Base-by-base conservation (phyloP, 2,113 vertebrate species). In the Protomyctophum bolini region DNA sequence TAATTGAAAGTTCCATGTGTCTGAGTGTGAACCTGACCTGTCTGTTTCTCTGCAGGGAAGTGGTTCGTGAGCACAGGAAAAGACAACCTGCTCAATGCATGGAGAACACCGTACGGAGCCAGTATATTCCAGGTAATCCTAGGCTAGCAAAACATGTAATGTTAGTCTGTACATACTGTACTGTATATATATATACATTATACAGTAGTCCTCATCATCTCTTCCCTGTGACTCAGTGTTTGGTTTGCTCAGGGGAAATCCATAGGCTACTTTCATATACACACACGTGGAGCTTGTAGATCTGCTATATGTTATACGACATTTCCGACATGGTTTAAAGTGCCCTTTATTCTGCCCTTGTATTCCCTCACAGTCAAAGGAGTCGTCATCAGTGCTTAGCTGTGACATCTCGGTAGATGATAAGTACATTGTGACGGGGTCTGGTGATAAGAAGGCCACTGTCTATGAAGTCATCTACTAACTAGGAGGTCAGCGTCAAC, bases 51-150 rank as follows among this genome's bases (percentile, higher is more conserved):
- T 86, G 57, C 81, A 99, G 97, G 97, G 48, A 99, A 99, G 88
- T 98, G 97, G 97, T 99, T 99, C 58, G 97, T 99, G 87, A 99
- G 97, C 87, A 99, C 97, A 1, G 97, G 97, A 51, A 99, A 99
- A 75, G 97, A 99, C 88, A 99, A 98, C 93, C 94, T 99, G 62
- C 95, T 99, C 77, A 99, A 99, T 0, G 96, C 97, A 67, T 98
- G 97, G 97, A 92, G 97, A 91, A 96, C 97, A 0, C 97, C 97
- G 0, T 99, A 99, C 0, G 97, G 97, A 81, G 97, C 97, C 51
- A 98, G 96, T 92, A 99, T 99, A 83, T 99, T 99, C 90, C 97
- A 98, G 96, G 97, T 98, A 72, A 75, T 65, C 55, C 56, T 57
- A 59, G 7, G 52, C 56, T 57, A 59, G 7, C 41, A 6, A 33